Percentiles rank a stretch among this genome's conserved stretches.
phyloP scores from a whole-genome alignment of 92 coral and sea anemone species.

The Epizoanthus rinbou region DNA sequence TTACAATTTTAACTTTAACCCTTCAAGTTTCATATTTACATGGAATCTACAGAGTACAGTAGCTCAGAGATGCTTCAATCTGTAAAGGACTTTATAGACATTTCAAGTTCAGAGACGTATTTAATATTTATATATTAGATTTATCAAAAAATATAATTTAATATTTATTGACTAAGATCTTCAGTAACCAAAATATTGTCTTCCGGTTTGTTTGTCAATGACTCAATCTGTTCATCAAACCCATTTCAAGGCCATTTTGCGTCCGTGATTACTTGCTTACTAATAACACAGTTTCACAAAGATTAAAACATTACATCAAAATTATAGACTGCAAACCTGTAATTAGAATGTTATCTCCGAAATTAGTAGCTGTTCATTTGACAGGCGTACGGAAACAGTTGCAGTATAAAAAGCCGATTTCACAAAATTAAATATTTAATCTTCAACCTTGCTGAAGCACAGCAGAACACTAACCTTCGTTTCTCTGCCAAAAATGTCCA shows the following conservation, averaged over 20 bases:
- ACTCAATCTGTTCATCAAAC: not conserved
- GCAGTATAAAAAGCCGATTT: not conserved
- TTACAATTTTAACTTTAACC: no score
- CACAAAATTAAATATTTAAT: no score
- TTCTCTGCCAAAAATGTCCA: constrained; percentile 94
- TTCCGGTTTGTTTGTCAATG: constrained; percentile 1
- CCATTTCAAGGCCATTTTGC: not conserved
- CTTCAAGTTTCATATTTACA: no score
- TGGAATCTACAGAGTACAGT: no score
- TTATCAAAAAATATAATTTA: no score
- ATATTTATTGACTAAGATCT: no score
- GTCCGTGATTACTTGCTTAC: no score
- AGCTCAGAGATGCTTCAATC: no score
- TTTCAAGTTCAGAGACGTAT: no score
- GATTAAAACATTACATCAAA: not conserved
- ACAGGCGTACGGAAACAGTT: constrained; percentile 10
- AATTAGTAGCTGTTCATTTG: constrained; percentile 4
- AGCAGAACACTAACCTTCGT: constrained; percentile 74
- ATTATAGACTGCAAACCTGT: not conserved
- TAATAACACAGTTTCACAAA: no score
- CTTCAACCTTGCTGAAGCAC: not conserved
- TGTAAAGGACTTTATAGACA: no score
- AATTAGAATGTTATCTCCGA: not conserved
- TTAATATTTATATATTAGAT: no score
- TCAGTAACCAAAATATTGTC: not conserved